A percentile compares a stretch with the other conserved stretches of the same genome.
phyloP scores from a whole-genome alignment of 2,888 invertebrate species.

The Noctuana brunneofusca region DNA sequence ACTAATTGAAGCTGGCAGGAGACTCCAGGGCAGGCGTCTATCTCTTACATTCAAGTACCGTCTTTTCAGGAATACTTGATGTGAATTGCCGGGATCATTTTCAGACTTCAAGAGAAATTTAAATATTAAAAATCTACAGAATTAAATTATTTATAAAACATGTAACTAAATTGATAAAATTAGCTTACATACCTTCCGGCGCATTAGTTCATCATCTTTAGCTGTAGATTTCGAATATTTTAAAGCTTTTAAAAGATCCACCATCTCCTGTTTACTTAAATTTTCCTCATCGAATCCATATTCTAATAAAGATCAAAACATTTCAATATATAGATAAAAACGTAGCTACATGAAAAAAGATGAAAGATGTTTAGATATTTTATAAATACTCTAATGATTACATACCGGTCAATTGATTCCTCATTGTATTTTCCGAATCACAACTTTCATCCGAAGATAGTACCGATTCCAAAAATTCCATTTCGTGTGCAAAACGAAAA shows the following conservation, averaged over 20 bases:
- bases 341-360: too few relatives aligned
- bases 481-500: constrained; percentile 30
- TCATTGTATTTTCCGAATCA: constrained; percentile 73
- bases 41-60: constrained; percentile 69
- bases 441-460: constrained; percentile 71
- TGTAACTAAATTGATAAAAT: not conserved
- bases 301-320: constrained; percentile 48
- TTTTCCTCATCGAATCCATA: constrained; percentile 75
- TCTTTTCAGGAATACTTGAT: constrained; percentile 63
- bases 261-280: constrained; percentile 75
- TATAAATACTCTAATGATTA: constrained; percentile 11
- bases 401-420: constrained; percentile 67
- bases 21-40: constrained; percentile 75
- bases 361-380: not conserved
- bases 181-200: constrained; percentile 47
- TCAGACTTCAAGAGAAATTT: constrained; percentile 6
- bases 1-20: constrained; percentile 62
- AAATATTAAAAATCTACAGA: constrained; percentile 1
- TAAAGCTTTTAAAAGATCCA: constrained; percentile 70
- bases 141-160: not conserved
- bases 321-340: constrained; percentile 5
- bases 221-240: constrained; percentile 70
- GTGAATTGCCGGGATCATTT: constrained; percentile 25
- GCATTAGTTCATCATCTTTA: constrained; percentile 60
- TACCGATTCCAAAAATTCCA: constrained; percentile 53